Conservation (phyloP, 2,113 vertebrate species). For the Platichthys stellatus region DNA sequence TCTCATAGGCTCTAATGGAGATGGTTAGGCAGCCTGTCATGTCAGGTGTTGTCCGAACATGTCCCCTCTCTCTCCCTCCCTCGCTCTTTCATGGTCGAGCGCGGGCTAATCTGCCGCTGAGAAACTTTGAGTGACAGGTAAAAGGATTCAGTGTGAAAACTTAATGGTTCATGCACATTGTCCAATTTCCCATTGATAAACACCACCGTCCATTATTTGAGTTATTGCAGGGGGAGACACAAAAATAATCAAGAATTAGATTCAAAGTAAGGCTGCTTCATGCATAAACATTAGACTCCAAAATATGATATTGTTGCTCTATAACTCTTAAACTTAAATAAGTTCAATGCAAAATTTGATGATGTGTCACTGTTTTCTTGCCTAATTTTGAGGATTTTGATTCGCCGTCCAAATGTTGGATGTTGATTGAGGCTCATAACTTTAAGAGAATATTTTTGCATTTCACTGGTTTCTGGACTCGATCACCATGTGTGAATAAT, state of each 20-base stretch:
- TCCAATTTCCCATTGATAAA: slow-evolving; percentile 33
- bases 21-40: slow-evolving; percentile 86
- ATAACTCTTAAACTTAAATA: no score
- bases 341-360: no score
- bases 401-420: no score
- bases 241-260: not conserved
- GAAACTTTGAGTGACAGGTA: slow-evolving; percentile 61
- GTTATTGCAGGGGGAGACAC: not conserved
- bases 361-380: no score
- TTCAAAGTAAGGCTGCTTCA: not conserved
- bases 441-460: no score
- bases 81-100: slow-evolving; percentile 9
- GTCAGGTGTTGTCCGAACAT: slow-evolving; percentile 78
- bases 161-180: slow-evolving; percentile 45
- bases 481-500: slow-evolving; percentile 20
- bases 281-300: no score
- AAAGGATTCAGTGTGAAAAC: slow-evolving; percentile 58
- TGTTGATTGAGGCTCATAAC: no score
- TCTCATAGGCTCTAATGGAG: slow-evolving; percentile 93
- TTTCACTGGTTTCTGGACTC: slow-evolving; percentile 11
- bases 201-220: not conserved
- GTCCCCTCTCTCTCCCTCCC: slow-evolving; percentile 25
- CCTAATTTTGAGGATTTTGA: no score
- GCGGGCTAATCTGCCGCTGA: slow-evolving; percentile 52
- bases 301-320: no score